Conservation (phyloP, 2,797 vertebrate species). For the Loris lydekkerianus region DNA sequence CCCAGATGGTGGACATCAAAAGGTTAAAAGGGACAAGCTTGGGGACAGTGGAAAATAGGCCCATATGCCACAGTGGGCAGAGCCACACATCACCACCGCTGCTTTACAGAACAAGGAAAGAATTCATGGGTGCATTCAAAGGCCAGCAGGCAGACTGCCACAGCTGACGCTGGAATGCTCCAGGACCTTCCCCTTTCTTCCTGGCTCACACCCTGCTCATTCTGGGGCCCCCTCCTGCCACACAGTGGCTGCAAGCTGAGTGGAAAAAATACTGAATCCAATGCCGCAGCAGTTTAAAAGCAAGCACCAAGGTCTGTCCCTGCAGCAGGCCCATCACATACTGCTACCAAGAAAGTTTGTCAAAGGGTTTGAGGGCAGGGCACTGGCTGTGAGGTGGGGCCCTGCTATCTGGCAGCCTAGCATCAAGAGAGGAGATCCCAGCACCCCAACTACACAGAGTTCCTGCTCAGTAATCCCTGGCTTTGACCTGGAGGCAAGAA, state of each 20-base stretch:
- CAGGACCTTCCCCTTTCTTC: neutral
- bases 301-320: neutral
- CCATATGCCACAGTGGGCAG: neutral
- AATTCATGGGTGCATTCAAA: neutral
- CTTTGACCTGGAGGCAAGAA: neutral
- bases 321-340: neutral
- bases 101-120: neutral
- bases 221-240: neutral
- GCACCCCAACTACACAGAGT: rapidly evolving
- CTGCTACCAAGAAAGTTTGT: neutral
- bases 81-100: neutral
- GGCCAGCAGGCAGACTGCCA: neutral
- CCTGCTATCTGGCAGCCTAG: neutral
- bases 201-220: neutral
- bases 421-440: neutral
- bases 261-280: neutral
- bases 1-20: neutral
- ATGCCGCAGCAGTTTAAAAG: neutral
- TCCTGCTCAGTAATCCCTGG: neutral
- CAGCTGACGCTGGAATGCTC: neutral
- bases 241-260: neutral
- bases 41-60: neutral
- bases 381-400: neutral
- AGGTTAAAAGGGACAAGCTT: neutral
- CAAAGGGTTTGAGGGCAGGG: neutral